Conservation (phyloP, 2,113 vertebrate species). For the Heptranchias perlo region DNA sequence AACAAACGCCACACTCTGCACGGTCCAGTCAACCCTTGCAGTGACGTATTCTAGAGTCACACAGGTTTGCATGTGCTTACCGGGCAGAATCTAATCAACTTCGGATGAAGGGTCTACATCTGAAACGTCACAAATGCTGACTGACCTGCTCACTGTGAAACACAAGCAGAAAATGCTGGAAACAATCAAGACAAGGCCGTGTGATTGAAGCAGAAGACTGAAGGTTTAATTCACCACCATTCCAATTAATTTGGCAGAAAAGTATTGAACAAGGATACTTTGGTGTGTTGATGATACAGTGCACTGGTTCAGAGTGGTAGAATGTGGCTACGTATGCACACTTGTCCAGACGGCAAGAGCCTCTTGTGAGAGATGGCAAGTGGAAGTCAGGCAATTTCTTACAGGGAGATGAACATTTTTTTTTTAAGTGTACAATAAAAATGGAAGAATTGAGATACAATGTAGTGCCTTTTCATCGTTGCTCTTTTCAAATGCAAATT, state of each 20-base stretch:
- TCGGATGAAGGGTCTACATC: not conserved
- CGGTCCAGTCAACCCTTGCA: not conserved
- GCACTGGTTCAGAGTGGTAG: not conserved
- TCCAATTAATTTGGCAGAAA: not conserved
- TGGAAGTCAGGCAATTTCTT: not conserved
- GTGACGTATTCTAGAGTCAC: not conserved
- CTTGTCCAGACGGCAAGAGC: not conserved
- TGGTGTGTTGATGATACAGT: not conserved
- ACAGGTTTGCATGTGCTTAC: not conserved
- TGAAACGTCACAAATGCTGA: not conserved
- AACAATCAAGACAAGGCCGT: not conserved
- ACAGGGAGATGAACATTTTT: not conserved
- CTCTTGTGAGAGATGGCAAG: not conserved
- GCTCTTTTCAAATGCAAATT: not conserved
- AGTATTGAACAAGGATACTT: not conserved
- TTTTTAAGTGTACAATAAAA: not conserved
- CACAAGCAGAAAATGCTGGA: too few relatives aligned
- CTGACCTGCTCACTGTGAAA: not conserved
- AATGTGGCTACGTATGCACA: not conserved
- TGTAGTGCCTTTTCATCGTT: not conserved
- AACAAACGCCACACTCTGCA: too few relatives aligned
- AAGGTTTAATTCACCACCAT: not conserved
- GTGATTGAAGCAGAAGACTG: not conserved
- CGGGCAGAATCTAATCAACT: not conserved
- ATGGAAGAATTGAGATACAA: not conserved